Conservation (phyloP, 2,113 vertebrate genomes). For the Enhydra lutris region DNA sequence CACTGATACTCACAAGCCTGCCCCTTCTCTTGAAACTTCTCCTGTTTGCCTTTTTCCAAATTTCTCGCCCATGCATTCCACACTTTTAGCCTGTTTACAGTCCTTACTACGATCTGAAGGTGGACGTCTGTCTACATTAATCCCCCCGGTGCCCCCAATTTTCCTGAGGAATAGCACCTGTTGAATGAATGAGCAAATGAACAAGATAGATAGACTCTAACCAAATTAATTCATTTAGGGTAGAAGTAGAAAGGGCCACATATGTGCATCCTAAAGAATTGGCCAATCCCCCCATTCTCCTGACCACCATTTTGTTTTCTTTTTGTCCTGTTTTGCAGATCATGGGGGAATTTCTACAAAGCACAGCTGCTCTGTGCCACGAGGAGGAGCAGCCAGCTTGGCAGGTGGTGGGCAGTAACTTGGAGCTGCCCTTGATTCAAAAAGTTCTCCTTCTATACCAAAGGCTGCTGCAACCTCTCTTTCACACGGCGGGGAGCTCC, state of each 20-base stretch:
- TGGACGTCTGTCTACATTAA: background rate
- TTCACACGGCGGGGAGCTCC: background rate
- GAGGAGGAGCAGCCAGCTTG: background rate
- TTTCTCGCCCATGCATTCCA: background rate
- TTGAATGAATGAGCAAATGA: background rate
- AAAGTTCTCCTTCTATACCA: background rate
- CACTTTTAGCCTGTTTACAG: background rate
- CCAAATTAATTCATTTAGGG: background rate
- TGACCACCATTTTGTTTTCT: background rate
- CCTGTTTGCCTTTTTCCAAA: background rate
- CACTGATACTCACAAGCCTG: background rate
- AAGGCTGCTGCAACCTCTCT: background rate
- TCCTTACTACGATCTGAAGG: background rate
- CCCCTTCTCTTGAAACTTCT: background rate
- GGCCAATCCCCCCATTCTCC: background rate
- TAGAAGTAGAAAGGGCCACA: background rate
- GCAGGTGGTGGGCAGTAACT: background rate
- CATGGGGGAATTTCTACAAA: background rate
- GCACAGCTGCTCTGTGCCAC: fast-evolving
- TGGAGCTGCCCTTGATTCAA: background rate
- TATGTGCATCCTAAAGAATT: background rate
- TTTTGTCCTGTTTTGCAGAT: background rate
- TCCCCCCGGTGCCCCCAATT: background rate
- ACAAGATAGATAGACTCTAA: background rate
- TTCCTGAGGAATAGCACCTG: background rate